Evolutionary conservation across 2,797 vertebrate species (phyloP), one percentile per base, ranked within the genome.

Genomic region (Helarctos malayanus): DNA sequence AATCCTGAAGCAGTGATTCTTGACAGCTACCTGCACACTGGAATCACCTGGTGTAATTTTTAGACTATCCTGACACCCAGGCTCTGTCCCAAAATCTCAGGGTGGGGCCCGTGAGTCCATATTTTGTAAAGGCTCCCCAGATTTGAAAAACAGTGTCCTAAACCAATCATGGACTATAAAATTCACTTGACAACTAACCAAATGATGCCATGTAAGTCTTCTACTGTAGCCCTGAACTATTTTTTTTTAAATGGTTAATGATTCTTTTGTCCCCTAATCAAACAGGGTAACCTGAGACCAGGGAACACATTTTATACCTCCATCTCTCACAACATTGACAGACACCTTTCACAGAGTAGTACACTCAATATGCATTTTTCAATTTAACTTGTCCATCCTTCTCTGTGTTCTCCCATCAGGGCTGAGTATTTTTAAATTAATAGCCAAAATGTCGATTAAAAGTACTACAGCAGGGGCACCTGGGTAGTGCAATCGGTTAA

Each of bases 361-460:
- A 6, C 45, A 29, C 6, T 69, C 56, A 47, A 29, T 4, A 71
- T 5, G n/a, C 6, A 45, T 14, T 90, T 91, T 56, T 57, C 38
- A 49, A 95, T 27, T 91, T 45, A 59, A 68, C 27, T 52, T 84
- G 54, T 4, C 29, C 7, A 78, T 61, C 49, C 68, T 83, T 29
- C 73, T 69, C 57, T 90, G 1, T 2, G 0, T 19, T 96, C 7
- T 47, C 69, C 71, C 69, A 95, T 68, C 5, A 86, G 71, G 81
- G 63, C 8, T 88, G 76, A 5, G 54, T 23, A 32, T 23, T 86
- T 63, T 49, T 56, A 41, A 18, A 91, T 82, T 59, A 82, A 94
- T 54, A 87, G 49, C 87, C 87, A 80, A 96, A 91, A 87, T 9
- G 82, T 56, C 83, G 45, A 32, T 27, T 45, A 79, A 38, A 85